Percentiles rank a stretch among this genome's conserved stretches.
Evolutionary conservation across 2,797 vertebrate species (phyloP).

Genomic region (Novumbra hubbsi): DNA sequence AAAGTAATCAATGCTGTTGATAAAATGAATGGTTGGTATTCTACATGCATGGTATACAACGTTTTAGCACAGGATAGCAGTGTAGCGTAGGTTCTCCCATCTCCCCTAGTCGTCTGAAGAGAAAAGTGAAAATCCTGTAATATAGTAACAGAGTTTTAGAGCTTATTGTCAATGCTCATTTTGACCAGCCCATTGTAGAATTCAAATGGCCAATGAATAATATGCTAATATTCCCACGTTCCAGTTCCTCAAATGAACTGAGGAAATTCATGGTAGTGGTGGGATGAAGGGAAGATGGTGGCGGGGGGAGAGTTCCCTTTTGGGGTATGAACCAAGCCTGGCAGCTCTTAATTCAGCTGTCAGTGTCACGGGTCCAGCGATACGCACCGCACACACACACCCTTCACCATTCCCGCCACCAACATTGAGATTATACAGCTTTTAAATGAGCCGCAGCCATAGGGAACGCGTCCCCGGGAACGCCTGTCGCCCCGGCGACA

Average conservation of each 20-base stretch:
- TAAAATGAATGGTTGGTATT: neutral
- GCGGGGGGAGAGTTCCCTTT: conserved; percentile 14
- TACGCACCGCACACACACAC: conserved; percentile 31
- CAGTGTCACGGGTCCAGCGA: conserved; percentile 57
- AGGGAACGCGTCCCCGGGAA: conserved; percentile 50
- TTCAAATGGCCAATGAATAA: neutral
- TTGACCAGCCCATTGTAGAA: neutral
- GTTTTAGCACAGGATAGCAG: too few relatives aligned
- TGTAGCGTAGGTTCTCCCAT: too few relatives aligned
- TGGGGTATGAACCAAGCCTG: conserved; percentile 58
- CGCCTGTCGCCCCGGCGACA: conserved; percentile 59
- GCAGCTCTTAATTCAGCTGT: conserved; percentile 73
- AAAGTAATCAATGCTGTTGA: neutral
- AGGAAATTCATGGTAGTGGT: conserved; percentile 23
- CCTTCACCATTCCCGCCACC: conserved; percentile 42
- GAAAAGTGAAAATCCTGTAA: too few relatives aligned
- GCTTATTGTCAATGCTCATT: neutral
- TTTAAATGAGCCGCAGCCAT: conserved; percentile 68
- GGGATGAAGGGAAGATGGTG: conserved; percentile 17
- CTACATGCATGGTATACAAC: neutral
- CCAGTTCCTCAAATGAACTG: neutral
- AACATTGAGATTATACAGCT: conserved; percentile 57
- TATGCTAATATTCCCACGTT: neutral
- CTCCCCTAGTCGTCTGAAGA: too few relatives aligned
- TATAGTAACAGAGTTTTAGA: too few relatives aligned